Percentiles rank a stretch among this genome's conserved stretches.
These are phyloP conservation scores for Parnassius smintheus DNA, from an alignment of 2,888 invertebrate genomes.

Conservation along the genomic window DNA sequence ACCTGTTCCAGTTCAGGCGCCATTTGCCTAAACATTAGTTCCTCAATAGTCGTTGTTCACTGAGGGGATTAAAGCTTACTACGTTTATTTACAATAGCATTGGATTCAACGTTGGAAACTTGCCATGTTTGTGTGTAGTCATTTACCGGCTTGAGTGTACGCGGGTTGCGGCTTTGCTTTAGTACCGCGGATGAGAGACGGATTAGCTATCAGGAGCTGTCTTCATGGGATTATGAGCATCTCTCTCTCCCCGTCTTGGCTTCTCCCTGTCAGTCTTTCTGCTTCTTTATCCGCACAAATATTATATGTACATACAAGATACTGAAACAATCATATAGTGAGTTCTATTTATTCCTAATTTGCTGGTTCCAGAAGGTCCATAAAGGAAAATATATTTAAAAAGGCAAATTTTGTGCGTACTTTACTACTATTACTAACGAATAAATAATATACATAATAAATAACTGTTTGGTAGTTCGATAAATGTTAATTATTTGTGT, in stretches of 20 bases:
- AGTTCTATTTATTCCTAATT: no score
- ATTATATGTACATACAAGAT: no score
- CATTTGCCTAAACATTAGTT: constrained; percentile 21
- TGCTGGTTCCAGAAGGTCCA: no score
- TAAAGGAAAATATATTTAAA: no score
- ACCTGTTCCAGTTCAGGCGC: constrained; percentile 2
- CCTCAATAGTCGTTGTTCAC: constrained; percentile 8
- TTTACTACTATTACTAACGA: no score
- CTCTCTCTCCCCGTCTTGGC: not conserved
- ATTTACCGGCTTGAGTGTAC: constrained; percentile 17
- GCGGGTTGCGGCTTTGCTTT: constrained; percentile 11
- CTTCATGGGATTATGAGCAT: not conserved
- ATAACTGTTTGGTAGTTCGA: no score
- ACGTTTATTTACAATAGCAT: constrained; percentile 22
- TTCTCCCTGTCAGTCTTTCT: not conserved
- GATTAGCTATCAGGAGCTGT: constrained; percentile 1
- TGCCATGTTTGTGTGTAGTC: constrained; percentile 23
- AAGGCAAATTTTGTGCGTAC: no score
- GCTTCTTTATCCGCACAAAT: no score
- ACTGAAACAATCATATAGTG: no score
- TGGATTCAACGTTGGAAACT: constrained; percentile 21
- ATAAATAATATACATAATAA: no score
- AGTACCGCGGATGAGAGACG: constrained; percentile 14
- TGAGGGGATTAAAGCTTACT: constrained; percentile 21
- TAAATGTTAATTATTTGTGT: no score